Evolutionary conservation across 2,888 invertebrate species (phyloP).

Genomic region (Ephialtes manifestator): DNA sequence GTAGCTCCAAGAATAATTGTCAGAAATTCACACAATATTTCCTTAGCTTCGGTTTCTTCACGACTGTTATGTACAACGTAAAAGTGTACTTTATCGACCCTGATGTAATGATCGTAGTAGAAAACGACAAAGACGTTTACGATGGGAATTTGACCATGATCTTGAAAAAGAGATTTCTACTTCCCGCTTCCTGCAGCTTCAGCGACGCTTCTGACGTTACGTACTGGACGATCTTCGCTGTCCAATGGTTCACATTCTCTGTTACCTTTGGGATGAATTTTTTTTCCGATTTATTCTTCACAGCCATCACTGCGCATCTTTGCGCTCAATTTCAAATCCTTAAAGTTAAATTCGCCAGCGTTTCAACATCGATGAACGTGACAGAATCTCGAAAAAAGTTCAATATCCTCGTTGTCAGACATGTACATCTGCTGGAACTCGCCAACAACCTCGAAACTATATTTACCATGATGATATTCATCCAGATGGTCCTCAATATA

Average conservation of each 20-base stretch:
- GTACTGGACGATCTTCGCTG: background rate
- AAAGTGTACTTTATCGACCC: constrained; percentile 26
- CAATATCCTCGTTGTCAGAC: too few species aligned
- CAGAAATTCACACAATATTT: constrained; percentile 19
- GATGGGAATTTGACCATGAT: background rate
- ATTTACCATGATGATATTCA: too few species aligned
- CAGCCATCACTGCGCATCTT: constrained; percentile 63
- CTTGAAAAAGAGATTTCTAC: constrained; percentile 26
- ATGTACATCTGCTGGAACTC: too few species aligned
- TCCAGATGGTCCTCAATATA: too few species aligned
- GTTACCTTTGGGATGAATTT: constrained; percentile 32
- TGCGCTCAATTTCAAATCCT: constrained; percentile 70
- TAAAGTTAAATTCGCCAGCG: constrained; percentile 59
- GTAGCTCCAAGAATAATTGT: constrained; percentile 57
- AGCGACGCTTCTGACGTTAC: constrained; percentile 19
- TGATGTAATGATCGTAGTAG: background rate
- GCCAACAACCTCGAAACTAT: too few species aligned
- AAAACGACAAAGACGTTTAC: background rate
- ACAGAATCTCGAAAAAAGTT: background rate
- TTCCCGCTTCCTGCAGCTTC: constrained; percentile 31
- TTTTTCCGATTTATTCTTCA: constrained; percentile 58
- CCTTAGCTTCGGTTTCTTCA: background rate
- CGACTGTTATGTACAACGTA: background rate
- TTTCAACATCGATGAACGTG: background rate
- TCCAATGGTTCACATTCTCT: constrained; percentile 42